Evolutionary conservation across 2,113 vertebrate genomes (phyloP).

Genomic region (Triplophysa siluroides): DNA sequence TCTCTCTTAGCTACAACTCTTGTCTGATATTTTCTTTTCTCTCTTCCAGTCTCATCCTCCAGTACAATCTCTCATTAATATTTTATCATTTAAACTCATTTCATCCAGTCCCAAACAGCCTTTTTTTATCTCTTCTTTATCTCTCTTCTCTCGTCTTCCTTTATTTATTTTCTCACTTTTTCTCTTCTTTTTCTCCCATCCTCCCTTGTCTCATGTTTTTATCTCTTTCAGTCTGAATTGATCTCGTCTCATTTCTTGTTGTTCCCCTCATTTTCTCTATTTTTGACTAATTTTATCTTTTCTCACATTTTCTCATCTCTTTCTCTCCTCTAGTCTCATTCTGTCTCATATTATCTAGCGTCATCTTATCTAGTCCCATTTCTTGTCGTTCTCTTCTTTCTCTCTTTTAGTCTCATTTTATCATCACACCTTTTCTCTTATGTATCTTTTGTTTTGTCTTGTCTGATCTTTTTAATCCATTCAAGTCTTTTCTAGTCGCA

Average conservation of each 20-base stretch:
- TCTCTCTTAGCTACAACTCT: not conserved
- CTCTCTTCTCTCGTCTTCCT: too few relatives aligned
- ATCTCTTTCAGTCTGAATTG: not conserved
- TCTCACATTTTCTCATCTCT: not conserved
- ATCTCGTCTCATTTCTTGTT: too few relatives aligned
- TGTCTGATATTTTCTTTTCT: too few relatives aligned
- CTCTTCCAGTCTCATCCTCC: too few relatives aligned
- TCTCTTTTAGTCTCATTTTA: not conserved
- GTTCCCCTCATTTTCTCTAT: too few relatives aligned
- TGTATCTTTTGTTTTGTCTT: not conserved
- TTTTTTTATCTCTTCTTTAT: too few relatives aligned
- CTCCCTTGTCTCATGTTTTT: not conserved
- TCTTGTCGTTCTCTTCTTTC: not conserved
- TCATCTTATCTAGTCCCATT: not conserved
- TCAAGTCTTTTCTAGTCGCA: not conserved
- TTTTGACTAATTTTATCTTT: not conserved
- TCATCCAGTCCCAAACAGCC: too few relatives aligned
- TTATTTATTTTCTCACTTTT: not conserved
- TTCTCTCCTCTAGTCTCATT: not conserved
- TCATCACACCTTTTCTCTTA: not conserved
- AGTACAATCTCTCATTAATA: too few relatives aligned
- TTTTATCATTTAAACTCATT: too few relatives aligned
- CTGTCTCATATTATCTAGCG: not conserved
- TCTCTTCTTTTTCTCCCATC: not conserved
- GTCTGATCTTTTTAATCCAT: not conserved